Evolutionary conservation across 2,888 invertebrate species (phyloP), one percentile per base, ranked within the genome.

Genomic region (Cosmopolites sordidus): DNA sequence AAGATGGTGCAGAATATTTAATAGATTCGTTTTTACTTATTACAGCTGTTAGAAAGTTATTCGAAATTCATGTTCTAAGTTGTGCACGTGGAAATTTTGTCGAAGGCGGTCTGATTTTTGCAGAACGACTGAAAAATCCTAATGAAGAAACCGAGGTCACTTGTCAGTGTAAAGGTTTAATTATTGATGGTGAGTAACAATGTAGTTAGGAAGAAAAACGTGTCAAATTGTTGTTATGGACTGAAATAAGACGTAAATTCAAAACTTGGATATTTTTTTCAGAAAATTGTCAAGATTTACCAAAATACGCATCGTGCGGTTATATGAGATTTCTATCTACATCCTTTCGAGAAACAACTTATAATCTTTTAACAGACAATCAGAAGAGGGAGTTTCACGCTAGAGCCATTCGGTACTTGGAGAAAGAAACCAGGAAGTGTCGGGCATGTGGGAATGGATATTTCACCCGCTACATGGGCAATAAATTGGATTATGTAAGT

Each of bases 61-160:
- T 83, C 60, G 76, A 78, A 43, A 79, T 82, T 30, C 72, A 78
- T 47, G 79, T 84, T 1, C 65, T 84, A 29, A 78, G 77, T 55
- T 84, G 84, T 60, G 82, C 81, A 43, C 76, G 78, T 4, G 83
- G 82, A 0, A 79, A 83, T 66, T 83, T 83, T 56, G 75, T 75
- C 1, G 72, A 73, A 47, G 77, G 71, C 14, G 65, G 69, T 1
- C 66, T 68, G 11, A 63, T 69, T 18, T 70, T 73, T 50, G 68
- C 68, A 29, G 66, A 69, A 57, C 67, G 69, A 22, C 56, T 70
- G 12, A 60, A 66, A 27, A 68, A 72, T 56, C 68, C 68, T 0
- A 67, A 65, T 42, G 55, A 63, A 14, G 71, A 73, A 5, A 60
- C 64, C 3, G 60, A 64, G 38, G 62, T 75, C 15, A 66, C 61